A percentile compares a stretch with the other conserved stretches of the same genome.
Evolutionary conservation across 2,113 vertebrate genomes (phyloP).

Genomic region (Vidua chalybeata): DNA sequence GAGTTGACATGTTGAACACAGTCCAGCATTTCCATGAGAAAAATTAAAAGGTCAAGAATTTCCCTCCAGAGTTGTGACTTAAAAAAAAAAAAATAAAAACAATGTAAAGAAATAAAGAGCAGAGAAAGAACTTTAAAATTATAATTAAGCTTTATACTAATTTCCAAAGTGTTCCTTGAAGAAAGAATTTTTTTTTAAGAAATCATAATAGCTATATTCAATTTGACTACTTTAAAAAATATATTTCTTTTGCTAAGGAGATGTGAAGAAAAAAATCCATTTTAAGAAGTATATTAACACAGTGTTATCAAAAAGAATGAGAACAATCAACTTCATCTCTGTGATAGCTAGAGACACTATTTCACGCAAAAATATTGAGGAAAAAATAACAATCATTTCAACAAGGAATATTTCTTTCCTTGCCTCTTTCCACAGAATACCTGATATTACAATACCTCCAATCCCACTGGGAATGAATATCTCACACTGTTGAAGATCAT

Average conservation of each 20-base stretch:
- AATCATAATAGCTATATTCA: background rate
- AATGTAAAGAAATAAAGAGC: background rate
- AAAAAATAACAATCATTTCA: background rate
- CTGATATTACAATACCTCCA: background rate
- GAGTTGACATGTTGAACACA: background rate
- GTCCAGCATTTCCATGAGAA: constrained; percentile 11
- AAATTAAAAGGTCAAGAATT: background rate
- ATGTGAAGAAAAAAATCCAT: background rate
- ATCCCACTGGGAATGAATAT: background rate
- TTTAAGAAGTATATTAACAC: background rate
- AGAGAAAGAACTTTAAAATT: background rate
- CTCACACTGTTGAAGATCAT: background rate
- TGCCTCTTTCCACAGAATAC: background rate
- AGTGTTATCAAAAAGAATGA: background rate
- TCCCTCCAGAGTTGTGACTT: background rate
- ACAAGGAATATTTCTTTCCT: background rate
- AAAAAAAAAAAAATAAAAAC: background rate
- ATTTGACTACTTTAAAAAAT: background rate
- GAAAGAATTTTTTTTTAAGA: background rate
- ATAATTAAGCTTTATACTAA: background rate
- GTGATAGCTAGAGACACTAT: background rate
- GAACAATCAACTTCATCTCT: background rate
- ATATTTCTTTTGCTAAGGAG: background rate
- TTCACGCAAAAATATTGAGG: background rate
- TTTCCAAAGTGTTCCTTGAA: background rate